Conservation (phyloP, 2,113 vertebrate genomes). For the Pseudonaja textilis region DNA sequence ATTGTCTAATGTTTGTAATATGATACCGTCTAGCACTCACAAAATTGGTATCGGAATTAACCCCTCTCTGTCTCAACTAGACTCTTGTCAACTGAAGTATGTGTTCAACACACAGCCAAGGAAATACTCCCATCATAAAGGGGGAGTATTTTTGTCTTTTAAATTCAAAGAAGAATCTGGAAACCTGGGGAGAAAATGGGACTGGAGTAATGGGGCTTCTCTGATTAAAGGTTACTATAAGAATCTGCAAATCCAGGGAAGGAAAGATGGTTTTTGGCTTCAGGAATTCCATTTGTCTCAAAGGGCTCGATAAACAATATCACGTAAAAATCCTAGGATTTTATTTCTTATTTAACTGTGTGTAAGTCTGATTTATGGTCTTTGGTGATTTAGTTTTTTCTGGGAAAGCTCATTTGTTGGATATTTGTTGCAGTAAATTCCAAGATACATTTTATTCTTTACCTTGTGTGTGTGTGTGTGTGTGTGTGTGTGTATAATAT, state of each 20-base stretch:
- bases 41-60: neutral
- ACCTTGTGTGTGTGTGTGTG: neutral
- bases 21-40: neutral
- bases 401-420: neutral
- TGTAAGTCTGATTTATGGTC: neutral
- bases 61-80: neutral
- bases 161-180: neutral
- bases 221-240: neutral
- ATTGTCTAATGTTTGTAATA: neutral
- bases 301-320: neutral
- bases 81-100: neutral
- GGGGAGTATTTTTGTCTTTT: neutral
- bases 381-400: neutral
- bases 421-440: neutral
- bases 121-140: neutral
- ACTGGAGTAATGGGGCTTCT: neutral
- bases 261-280: neutral
- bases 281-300: neutral
- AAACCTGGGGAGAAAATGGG: neutral
- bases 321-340: neutral
- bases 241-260: neutral
- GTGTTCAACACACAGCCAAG: neutral
- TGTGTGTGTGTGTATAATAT: neutral
- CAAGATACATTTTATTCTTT: neutral
- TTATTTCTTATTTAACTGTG: neutral